Evolutionary conservation across 2,888 invertebrate genomes (phyloP), one percentile per base, ranked within the genome.

Genomic region (Heliconius aoede): DNA sequence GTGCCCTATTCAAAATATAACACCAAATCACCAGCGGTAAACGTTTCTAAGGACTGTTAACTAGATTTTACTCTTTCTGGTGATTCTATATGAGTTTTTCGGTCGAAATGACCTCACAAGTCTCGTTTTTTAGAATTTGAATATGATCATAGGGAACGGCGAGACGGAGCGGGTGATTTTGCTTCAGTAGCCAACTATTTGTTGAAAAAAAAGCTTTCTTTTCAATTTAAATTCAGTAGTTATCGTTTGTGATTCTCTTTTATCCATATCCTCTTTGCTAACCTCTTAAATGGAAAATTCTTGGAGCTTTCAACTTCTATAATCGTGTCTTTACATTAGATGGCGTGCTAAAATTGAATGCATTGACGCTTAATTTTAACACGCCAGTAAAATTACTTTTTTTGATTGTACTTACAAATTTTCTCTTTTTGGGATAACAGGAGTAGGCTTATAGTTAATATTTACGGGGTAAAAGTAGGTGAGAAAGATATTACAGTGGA

Each of bases 41-140:
- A 72, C 36, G n/a, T 60, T 58, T 72, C 58, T 72, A 61, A 72
- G 60, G 72, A 36, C 26, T 36, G 36, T 72, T 72, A 72, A 72
- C 40, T 61, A 60, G 69, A 51, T 61, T 61, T 72, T 61, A 61
- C 24, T 69, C 30, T 69, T 55, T 51, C 51, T 40, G 26, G 60
- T 15, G 24, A 26, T 60, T 72, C 24, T 24, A 40, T 58, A 40
- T 26, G 72, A 72, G 32, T 60, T 69, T 69, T 69, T 69, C 69
- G 69, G 51, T 69, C 65, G 55, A 7, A 69, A 69, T 69, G 55
- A 69, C 30, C 55, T 55, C 30, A 18, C 69, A n/a, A 30, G 55
- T 55, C 30, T 15, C n/a, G 13, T 69, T 69, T 51, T 46, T 69
- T 69, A 11, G n/a, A 15, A 55, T 55, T 30, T 55, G 69, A 30